phyloP scores from a whole-genome alignment of 2,797 vertebrate species.

The Sphaeramia orbicularis region DNA sequence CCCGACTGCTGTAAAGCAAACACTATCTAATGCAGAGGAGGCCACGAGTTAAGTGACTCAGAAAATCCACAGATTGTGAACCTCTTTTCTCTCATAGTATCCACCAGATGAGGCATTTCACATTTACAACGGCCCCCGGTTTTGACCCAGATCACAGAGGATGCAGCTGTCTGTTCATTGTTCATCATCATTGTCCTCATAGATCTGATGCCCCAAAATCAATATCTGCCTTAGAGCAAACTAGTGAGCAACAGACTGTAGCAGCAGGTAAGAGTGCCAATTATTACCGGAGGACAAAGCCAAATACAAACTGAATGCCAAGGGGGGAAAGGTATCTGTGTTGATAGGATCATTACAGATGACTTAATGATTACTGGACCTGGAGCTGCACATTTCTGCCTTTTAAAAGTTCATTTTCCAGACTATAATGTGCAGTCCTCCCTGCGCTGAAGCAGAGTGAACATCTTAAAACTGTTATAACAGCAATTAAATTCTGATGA shows the following conservation, averaged over 20 bases:
- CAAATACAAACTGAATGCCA: conserved; percentile 56
- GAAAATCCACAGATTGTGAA: conserved; percentile 64
- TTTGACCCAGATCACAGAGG: conserved; percentile 69
- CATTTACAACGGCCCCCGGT: conserved; percentile 68
- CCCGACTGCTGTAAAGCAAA: too few relatives aligned
- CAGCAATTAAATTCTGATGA: conserved; percentile 25
- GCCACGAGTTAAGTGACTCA: conserved; percentile 33
- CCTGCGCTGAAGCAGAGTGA: not conserved
- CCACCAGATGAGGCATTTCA: conserved; percentile 67
- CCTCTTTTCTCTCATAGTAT: conserved; percentile 51
- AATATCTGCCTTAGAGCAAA: conserved; percentile 79
- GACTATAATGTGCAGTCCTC: conserved; percentile 1
- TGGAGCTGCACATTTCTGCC: conserved; percentile 22
- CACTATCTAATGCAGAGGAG: too few relatives aligned
- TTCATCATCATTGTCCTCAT: conserved; percentile 83
- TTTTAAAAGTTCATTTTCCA: conserved; percentile 25
- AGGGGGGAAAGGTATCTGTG: conserved; percentile 21
- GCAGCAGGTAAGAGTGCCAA: conserved; percentile 72
- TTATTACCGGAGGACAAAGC: conserved; percentile 69
- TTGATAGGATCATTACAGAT: conserved; percentile 66
- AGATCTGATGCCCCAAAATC: conserved; percentile 76
- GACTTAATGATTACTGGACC: conserved; percentile 58
- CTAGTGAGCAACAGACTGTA: conserved; percentile 69
- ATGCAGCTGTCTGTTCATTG: conserved; percentile 78
- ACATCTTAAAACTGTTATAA: conserved; percentile 28